Conservation (phyloP, 2,113 vertebrate species). For the Mirounga angustirostris region DNA sequence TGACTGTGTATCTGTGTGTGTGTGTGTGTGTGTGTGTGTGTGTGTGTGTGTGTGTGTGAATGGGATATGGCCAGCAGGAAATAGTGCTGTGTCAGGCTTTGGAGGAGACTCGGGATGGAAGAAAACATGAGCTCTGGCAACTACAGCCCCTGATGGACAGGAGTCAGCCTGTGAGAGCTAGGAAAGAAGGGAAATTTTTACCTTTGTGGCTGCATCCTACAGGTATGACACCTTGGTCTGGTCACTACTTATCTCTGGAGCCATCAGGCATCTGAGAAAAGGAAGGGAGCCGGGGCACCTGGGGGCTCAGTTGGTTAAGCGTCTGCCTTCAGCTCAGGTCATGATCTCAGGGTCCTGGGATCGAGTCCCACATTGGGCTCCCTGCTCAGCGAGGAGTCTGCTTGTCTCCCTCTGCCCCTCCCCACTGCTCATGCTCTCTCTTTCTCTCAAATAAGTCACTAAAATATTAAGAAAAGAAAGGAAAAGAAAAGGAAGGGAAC, state of each 20-base stretch:
- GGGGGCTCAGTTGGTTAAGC: too few species aligned
- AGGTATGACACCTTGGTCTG: background rate
- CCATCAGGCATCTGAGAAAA: background rate
- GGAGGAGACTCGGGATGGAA: background rate
- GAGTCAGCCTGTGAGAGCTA: background rate
- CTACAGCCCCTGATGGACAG: background rate
- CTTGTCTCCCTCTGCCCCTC: too few species aligned
- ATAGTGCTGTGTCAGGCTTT: background rate
- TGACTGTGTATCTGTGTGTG: background rate
- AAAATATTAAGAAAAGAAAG: too few species aligned
- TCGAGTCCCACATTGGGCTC: too few species aligned
- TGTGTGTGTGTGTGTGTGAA: background rate
- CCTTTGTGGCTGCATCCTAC: background rate
- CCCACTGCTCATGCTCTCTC: too few species aligned
- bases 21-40: background rate
- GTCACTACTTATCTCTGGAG: background rate
- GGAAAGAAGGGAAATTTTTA: background rate
- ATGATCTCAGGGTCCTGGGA: too few species aligned
- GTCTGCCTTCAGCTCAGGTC: too few species aligned
- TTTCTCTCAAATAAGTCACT: too few species aligned
- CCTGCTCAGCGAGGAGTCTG: too few species aligned
- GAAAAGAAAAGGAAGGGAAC: background rate
- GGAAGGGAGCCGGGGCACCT: too few species aligned
- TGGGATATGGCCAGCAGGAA: background rate
- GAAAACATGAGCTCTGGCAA: background rate